Conservation (phyloP, 2,797 vertebrate genomes). For the Thamnophis elegans region DNA sequence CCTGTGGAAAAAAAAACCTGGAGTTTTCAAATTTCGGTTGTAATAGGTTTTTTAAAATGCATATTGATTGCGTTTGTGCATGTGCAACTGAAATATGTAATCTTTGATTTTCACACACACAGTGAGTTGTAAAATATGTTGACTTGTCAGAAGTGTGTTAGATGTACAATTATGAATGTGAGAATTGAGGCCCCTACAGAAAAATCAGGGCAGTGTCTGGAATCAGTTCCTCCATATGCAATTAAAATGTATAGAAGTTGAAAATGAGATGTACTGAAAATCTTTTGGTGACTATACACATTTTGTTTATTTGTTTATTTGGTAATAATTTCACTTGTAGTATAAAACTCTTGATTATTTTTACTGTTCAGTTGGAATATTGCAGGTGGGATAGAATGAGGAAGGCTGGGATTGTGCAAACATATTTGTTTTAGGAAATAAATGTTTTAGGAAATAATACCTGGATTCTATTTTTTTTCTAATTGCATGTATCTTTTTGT, state of each 20-base stretch:
- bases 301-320: background rate
- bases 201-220: background rate
- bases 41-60: background rate
- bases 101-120: background rate
- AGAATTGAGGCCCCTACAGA: background rate
- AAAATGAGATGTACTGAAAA: background rate
- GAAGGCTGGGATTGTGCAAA: background rate
- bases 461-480: background rate
- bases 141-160: background rate
- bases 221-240: background rate
- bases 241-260: background rate
- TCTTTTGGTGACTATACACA: background rate
- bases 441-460: background rate
- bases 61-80: background rate
- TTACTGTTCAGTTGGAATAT: background rate
- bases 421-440: background rate
- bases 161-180: background rate
- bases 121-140: background rate
- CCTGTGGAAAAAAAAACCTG: slow-evolving; percentile 1
- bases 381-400: background rate
- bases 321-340: background rate
- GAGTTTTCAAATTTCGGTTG: slow-evolving; percentile 11
- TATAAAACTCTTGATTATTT: background rate
- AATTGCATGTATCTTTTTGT: background rate
- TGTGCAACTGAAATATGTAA: background rate